Base-by-base conservation (phyloP, 1,140 invertebrate genomes). In the Paraescarpia echinospica region DNA sequence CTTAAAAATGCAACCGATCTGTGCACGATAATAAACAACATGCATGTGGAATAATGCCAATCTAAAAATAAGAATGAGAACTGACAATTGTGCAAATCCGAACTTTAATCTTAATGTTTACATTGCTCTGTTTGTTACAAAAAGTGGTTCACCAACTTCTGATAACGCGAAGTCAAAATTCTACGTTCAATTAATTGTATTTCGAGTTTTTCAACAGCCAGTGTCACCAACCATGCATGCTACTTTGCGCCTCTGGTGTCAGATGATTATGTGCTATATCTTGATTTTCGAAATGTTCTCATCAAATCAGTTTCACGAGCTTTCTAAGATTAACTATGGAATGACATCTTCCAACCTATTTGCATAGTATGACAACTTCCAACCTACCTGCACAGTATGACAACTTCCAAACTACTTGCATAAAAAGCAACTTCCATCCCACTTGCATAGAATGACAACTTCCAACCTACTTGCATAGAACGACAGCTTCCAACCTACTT, bases 401-500 rank as follows among this genome's bases (percentile, higher is more conserved):
- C 41, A 41, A 41, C 12, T 41, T 41, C 41, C 41, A 41, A 41
- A 4, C 41, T 41, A 41, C 41, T 6, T 41, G 12, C 41, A 41
- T 6, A 6, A 12, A 41, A 41, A 41, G n/a, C n/a, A n/a, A n/a
- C n/a, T n/a, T n/a, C n/a, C n/a, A n/a, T n/a, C n/a, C n/a, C n/a
- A n/a, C n/a, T n/a, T n/a, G n/a, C n/a, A n/a, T n/a, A n/a, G n/a
- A n/a, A n/a, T n/a, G n/a, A n/a, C n/a, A n/a, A n/a, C n/a, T 97
- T 27, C 99, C 99, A 96, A 99, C 98, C 94, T 97, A 97, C 96
- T 98, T 97, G 97, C 98, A 99, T 90, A 99, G 97, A 94, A 99
- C 97, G 93, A 97, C n/a, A n/a, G n/a, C n/a, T 97, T 27, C 99
- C 99, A 96, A 99, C 98, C 94, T 97, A 99, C 97, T 94, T 99